Evolutionary conservation across 1,140 invertebrate species (phyloP).

Genomic region (Eufriesea mexicana): DNA sequence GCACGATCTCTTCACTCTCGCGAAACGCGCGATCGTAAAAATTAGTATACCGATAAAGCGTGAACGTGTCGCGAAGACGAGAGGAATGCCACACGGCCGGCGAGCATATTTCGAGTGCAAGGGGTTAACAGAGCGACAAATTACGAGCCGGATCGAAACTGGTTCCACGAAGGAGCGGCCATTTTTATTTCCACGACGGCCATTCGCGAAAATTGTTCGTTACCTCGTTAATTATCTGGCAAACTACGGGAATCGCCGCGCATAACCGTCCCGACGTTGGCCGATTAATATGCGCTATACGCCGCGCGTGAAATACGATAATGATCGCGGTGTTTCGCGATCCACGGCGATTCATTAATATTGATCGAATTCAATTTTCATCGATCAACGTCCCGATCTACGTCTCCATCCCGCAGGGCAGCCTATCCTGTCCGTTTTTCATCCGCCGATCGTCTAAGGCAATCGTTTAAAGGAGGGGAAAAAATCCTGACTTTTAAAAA

Average conservation of each 20-base stretch:
- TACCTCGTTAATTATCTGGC: slow-evolving; percentile 26
- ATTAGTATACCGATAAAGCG: background rate
- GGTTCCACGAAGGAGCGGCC: background rate
- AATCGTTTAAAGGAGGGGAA: background rate
- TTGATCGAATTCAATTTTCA: slow-evolving; percentile 54
- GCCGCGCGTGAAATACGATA: slow-evolving; percentile 41
- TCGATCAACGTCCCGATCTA: slow-evolving; percentile 39
- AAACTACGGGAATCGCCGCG: slow-evolving; percentile 20
- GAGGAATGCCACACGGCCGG: too few species aligned
- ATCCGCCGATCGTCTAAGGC: background rate
- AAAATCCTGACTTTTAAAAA: too few species aligned
- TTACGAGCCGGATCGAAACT: slow-evolving; percentile 23
- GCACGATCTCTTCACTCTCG: background rate
- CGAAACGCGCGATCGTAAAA: background rate
- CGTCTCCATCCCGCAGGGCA: slow-evolving; percentile 26
- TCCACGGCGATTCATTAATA: slow-evolving; percentile 53
- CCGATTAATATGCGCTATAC: slow-evolving; percentile 55
- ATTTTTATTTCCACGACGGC: background rate
- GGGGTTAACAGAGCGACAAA: slow-evolving; percentile 17
- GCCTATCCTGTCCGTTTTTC: background rate
- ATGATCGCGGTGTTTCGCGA: slow-evolving; percentile 45
- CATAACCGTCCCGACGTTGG: slow-evolving; percentile 6
- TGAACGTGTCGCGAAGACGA: background rate
- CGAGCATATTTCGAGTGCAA: background rate
- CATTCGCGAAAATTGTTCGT: slow-evolving; percentile 25